Evolutionary conservation across 1,140 invertebrate genomes (phyloP), one percentile per base, ranked within the genome.

Genomic region (Papilio helenus): DNA sequence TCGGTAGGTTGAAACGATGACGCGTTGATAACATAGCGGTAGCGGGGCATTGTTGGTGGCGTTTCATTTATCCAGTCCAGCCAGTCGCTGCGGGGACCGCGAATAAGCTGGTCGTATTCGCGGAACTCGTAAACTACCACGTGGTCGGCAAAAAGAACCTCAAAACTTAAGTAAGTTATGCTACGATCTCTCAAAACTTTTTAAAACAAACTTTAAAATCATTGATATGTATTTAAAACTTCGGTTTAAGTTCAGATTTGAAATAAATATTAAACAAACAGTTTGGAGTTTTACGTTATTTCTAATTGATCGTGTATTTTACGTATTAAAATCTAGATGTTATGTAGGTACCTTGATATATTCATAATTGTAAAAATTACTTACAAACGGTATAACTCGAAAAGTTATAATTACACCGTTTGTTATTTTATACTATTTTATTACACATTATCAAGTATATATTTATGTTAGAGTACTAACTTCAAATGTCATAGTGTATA

Each of bases 21-120:
- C 78, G 77, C 81, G 78, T 80, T 79, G 77, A 83, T 80, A 82
- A 76, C 72, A 77, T 73, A 79, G 80, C 74, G 76, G 71, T 73
- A 79, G 79, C 71, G 46, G 74, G 51, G 72, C 23, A 44, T 44
- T 46, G 23, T 23, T 42, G 42, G 23, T 77, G 76, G 55, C 76
- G 55, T 77, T 77, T 20, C 18, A 42, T 65, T 44, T 81, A 80
- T 86, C 80, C 92, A 92, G 92, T 94, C 91, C 80, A 80, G 85
- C 80, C 92, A 92, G 92, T 94, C 91, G 91, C 90, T 87, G 86
- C 86, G 82, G 81, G 84, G 85, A 87, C 72, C 80, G 84, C 90
- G 91, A 88, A 89, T 89, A 90, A 84, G 85, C 79, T 86, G 87
- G 90, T 78, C 80, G 88, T 86, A 46, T 42, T 81, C 68, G 65